A percentile compares a stretch with the other conserved stretches of the same genome.
phyloP scores from a whole-genome alignment of 2,113 vertebrate species.

The Eulacestoma nigropectus region DNA sequence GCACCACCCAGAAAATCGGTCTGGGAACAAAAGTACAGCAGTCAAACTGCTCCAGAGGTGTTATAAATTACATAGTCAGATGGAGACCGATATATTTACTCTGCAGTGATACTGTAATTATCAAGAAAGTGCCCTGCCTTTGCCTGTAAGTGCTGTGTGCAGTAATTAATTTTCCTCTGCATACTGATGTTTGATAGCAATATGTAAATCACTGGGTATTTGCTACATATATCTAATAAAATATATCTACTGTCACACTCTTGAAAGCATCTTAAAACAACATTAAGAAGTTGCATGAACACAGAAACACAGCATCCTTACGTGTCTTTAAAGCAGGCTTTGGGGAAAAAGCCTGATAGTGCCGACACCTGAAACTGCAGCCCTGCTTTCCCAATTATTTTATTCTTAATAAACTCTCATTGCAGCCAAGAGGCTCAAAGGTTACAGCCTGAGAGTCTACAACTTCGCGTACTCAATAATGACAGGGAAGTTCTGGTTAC shows the following conservation, averaged over 20 bases:
- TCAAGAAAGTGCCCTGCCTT: neutral
- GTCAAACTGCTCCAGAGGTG: neutral
- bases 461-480: rapidly evolving
- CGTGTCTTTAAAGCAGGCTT: neutral
- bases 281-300: neutral
- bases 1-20: neutral
- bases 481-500: neutral
- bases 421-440: neutral
- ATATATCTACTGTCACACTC: neutral
- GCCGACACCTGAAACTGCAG: neutral
- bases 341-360: neutral
- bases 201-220: neutral
- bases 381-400: neutral
- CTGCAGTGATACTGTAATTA: slow-evolving; percentile 25
- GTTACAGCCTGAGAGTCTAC: neutral
- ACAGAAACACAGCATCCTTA: neutral
- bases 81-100: neutral
- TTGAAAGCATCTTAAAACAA: neutral
- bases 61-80: slow-evolving; percentile 21
- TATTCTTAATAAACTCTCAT: neutral
- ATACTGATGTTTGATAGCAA: neutral
- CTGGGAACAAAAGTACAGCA: neutral
- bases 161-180: slow-evolving; percentile 20
- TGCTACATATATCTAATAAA: neutral
- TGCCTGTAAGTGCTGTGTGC: neutral